phyloP scores from a whole-genome alignment of 1,140 invertebrate genomes.

The Cotesia chilonis region DNA sequence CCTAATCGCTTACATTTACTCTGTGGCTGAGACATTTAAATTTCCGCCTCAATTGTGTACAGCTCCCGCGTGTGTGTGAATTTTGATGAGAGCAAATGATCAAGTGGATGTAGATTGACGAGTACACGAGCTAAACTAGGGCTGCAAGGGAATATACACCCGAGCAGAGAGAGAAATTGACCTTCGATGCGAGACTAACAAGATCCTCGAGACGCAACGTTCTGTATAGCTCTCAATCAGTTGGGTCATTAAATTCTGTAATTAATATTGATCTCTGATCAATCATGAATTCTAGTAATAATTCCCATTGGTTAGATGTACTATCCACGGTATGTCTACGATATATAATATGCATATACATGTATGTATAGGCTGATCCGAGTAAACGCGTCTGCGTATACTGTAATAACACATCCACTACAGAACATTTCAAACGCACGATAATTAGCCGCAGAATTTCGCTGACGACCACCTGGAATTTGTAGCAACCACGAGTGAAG shows the following conservation, averaged over 20 bases:
- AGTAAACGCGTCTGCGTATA: not conserved
- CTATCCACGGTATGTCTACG: not conserved
- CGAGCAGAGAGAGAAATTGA: constrained; percentile 26
- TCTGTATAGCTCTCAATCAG: constrained; percentile 45
- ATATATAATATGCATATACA: not conserved
- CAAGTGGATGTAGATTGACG: not conserved
- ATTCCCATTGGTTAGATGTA: not conserved
- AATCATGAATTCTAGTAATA: constrained; percentile 39
- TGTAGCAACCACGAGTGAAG: constrained; percentile 24
- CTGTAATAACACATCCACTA: constrained; percentile 22
- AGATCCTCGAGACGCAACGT: constrained; percentile 48
- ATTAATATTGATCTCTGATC: constrained; percentile 53
- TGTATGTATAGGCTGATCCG: not conserved
- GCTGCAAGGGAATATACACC: too few relatives aligned
- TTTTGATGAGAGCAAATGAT: constrained; percentile 5
- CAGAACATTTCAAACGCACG: constrained; percentile 38
- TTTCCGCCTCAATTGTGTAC: too few relatives aligned
- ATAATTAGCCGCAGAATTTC: constrained; percentile 40
- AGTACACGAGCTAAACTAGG: too few relatives aligned
- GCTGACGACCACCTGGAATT: constrained; percentile 38
- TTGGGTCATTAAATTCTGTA: constrained; percentile 49
- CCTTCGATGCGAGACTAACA: constrained; percentile 45
- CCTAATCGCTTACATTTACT: not conserved
- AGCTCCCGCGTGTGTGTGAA: too few relatives aligned
- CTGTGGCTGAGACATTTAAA: too few relatives aligned